Conservation (phyloP, 1,140 invertebrate species). For the Radopholus similis region DNA sequence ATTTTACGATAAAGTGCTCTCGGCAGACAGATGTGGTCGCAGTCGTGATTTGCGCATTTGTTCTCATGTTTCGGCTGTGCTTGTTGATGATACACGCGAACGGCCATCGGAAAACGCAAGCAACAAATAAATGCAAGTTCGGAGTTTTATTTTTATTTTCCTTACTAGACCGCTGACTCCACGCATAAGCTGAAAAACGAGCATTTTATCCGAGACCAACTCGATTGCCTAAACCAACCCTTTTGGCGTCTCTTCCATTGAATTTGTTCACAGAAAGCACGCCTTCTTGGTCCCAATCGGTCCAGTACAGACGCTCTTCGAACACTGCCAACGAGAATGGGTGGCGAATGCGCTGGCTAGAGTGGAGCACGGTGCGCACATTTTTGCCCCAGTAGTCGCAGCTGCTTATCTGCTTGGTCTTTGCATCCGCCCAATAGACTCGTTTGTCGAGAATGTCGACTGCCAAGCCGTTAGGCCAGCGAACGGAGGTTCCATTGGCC, state of each 20-base stretch:
- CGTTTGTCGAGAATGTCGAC: conserved; percentile 65
- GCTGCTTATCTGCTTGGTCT: conserved; percentile 61
- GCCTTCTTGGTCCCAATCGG: conserved; percentile 88
- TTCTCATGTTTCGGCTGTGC: conserved; percentile 59
- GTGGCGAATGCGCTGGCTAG: conserved; percentile 62
- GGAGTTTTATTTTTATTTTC: no score
- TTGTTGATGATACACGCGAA: conserved; percentile 65
- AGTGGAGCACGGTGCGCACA: conserved; percentile 60
- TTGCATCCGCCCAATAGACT: conserved; percentile 93
- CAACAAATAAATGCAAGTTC: no score
- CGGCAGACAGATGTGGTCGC: conserved; percentile 81
- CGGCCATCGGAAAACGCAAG: conserved; percentile 96
- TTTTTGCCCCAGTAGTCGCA: conserved; percentile 47
- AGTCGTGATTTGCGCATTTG: conserved; percentile 64
- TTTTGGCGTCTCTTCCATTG: conserved; percentile 69
- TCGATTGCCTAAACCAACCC: conserved; percentile 59
- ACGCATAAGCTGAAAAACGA: conserved; percentile 52
- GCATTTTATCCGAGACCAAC: neutral
- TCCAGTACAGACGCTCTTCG: conserved; percentile 87
- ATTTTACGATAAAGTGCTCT: conserved; percentile 39
- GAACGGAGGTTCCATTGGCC: conserved; percentile 49
- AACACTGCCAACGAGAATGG: conserved; percentile 64
- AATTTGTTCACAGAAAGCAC: conserved; percentile 91
- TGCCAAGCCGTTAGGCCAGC: conserved; percentile 65
- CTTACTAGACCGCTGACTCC: conserved; percentile 60